These are phyloP conservation scores for Hydrolagus affinis DNA, from an alignment of 2,113 vertebrate species.

Conservation along the genomic window DNA sequence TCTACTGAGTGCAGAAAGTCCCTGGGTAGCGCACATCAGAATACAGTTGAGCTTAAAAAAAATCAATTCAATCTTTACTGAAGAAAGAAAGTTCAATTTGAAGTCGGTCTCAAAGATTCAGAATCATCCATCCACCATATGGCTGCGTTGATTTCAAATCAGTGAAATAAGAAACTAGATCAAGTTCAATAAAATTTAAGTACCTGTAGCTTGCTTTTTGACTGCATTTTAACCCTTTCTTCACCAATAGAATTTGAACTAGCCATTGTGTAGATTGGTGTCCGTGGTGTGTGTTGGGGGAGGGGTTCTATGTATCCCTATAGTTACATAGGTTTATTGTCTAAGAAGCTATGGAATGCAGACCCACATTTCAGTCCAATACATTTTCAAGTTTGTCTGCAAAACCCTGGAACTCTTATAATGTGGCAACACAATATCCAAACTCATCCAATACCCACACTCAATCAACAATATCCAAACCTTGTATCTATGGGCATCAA, in stretches of 20 bases:
- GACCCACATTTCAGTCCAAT: too few species aligned
- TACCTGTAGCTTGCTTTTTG: too few species aligned
- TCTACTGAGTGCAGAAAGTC: background rate
- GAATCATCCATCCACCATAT: background rate
- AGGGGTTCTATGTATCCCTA: too few species aligned
- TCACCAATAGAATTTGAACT: background rate
- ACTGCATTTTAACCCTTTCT: background rate
- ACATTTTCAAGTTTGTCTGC: too few species aligned
- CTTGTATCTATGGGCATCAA: too few species aligned
- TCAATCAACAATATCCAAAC: too few species aligned
- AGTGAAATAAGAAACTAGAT: background rate
- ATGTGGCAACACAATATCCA: too few species aligned
- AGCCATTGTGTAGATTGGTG: background rate
- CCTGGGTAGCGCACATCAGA: background rate
- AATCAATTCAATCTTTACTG: background rate
- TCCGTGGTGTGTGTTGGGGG: background rate
- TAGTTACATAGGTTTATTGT: background rate
- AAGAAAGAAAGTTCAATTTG: slow-evolving; percentile 20
- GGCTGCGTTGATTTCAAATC: background rate
- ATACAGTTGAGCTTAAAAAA: background rate
- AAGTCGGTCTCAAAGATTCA: slow-evolving; percentile 6
- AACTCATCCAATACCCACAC: too few species aligned
- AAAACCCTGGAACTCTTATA: too few species aligned
- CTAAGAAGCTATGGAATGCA: too few species aligned
- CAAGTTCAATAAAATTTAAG: slow-evolving; percentile 6